Conservation (phyloP, 1,140 invertebrate genomes). For the Prorops nasuta region DNA sequence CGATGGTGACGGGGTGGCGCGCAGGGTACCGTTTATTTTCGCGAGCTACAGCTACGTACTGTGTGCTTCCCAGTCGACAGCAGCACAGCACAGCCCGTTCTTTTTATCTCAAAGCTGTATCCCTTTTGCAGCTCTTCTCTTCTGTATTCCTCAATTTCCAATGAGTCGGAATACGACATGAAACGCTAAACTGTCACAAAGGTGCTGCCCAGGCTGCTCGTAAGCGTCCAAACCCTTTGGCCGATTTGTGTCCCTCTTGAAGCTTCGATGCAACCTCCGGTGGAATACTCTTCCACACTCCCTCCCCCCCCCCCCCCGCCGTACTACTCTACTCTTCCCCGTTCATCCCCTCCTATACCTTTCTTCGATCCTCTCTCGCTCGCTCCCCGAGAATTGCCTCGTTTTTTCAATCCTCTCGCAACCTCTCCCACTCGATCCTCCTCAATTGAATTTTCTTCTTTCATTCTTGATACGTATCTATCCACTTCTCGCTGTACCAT, state of each 20-base stretch:
- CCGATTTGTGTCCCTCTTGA: slow-evolving; percentile 18
- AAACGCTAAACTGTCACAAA: slow-evolving; percentile 56
- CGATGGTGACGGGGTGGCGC: background rate
- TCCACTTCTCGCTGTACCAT: too few relatives aligned
- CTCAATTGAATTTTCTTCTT: too few relatives aligned
- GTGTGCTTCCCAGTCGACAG: too few relatives aligned
- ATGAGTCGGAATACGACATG: slow-evolving; percentile 58
- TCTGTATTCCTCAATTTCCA: slow-evolving; percentile 54
- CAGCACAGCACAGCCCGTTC: slow-evolving; percentile 32
- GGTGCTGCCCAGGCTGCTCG: slow-evolving; percentile 39
- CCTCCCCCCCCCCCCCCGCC: background rate
- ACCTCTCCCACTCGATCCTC: slow-evolving; percentile 23
- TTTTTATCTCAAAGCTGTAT: slow-evolving; percentile 54
- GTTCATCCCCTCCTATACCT: background rate
- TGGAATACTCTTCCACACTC: background rate
- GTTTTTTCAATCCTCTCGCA: slow-evolving; percentile 10
- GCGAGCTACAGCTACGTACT: slow-evolving; percentile 16
- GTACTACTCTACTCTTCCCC: slow-evolving; percentile 15
- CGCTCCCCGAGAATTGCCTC: too few relatives aligned
- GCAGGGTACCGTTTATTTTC: slow-evolving; percentile 27
- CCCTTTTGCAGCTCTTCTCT: slow-evolving; percentile 39
- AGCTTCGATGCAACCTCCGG: too few relatives aligned
- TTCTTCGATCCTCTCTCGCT: slow-evolving; percentile 4
- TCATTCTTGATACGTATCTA: too few relatives aligned
- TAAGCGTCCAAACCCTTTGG: slow-evolving; percentile 19